phyloP scores from a whole-genome alignment of 2,113 vertebrate species.

The Apus apus region DNA sequence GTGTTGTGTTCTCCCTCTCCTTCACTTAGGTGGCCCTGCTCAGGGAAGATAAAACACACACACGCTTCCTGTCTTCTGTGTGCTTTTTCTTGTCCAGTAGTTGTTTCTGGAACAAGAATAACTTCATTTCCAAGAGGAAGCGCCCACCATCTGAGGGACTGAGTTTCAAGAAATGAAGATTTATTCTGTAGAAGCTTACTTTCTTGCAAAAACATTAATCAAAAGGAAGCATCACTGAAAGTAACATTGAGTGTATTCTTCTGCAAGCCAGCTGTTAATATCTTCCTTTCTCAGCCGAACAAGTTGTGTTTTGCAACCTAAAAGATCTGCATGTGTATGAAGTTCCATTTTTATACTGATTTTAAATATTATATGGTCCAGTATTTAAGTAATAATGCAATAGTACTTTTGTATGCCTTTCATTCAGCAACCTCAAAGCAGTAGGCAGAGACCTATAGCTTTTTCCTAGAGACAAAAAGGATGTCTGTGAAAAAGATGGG shows the following conservation, averaged over 20 bases:
- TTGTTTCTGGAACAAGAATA: slow-evolving; percentile 69
- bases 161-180: slow-evolving; percentile 10
- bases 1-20: slow-evolving; percentile 45
- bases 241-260: neutral
- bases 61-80: slow-evolving; percentile 58
- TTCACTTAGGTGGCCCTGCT: slow-evolving; percentile 66
- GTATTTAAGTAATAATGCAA: neutral
- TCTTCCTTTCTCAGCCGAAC: neutral
- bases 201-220: slow-evolving; percentile 28
- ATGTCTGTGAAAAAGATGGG: neutral
- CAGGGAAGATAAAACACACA: slow-evolving; percentile 62
- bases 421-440: neutral
- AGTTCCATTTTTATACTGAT: neutral
- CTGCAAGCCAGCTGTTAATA: slow-evolving; percentile 7
- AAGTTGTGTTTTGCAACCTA: slow-evolving; percentile 6
- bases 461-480: neutral
- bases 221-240: slow-evolving; percentile 5
- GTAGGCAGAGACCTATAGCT: neutral
- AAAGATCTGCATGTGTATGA: neutral
- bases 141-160: slow-evolving; percentile 53
- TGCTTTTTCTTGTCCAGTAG: slow-evolving; percentile 37
- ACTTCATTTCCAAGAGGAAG: slow-evolving; percentile 59
- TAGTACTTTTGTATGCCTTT: neutral
- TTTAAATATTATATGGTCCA: neutral
- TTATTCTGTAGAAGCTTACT: neutral